These are phyloP conservation scores for Teleogryllus occipitalis DNA, from an alignment of 1,140 invertebrate genomes.

Conservation along the genomic window DNA sequence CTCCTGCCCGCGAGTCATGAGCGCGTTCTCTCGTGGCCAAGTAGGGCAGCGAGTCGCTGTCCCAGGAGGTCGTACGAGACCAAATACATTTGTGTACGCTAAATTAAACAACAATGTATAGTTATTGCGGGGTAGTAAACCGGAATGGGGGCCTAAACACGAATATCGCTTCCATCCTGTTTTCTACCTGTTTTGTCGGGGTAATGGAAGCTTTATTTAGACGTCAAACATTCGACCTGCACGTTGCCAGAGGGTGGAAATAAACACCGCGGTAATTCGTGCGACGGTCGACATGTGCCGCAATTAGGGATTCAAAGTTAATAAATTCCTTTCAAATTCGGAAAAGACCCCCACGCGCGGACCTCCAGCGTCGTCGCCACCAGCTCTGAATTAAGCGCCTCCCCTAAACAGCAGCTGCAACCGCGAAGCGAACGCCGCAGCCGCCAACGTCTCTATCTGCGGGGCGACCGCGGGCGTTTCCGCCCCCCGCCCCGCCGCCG, in stretches of 20 bases:
- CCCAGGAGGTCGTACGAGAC: too few species aligned
- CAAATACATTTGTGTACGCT: neutral
- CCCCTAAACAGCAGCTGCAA: too few species aligned
- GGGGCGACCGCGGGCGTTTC: too few species aligned
- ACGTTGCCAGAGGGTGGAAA: neutral
- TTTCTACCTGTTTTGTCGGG: neutral
- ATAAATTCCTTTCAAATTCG: neutral
- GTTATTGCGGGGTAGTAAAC: neutral
- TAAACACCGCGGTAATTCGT: neutral
- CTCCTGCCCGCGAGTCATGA: too few species aligned
- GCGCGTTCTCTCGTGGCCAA: too few species aligned
- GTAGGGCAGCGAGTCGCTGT: too few species aligned
- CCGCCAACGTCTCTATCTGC: too few species aligned
- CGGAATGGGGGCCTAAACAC: neutral
- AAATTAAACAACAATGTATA: neutral
- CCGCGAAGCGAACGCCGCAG: too few species aligned
- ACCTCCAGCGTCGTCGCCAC: neutral
- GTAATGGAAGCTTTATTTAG: neutral
- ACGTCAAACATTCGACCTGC: neutral
- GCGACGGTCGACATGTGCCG: neutral
- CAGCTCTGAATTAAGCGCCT: too few species aligned
- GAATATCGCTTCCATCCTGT: neutral
- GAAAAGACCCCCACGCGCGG: neutral
- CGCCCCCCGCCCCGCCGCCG: too few species aligned
- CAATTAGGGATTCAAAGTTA: neutral